phyloP scores from a whole-genome alignment of 2,888 invertebrate genomes.

The Pollenia labialis region DNA sequence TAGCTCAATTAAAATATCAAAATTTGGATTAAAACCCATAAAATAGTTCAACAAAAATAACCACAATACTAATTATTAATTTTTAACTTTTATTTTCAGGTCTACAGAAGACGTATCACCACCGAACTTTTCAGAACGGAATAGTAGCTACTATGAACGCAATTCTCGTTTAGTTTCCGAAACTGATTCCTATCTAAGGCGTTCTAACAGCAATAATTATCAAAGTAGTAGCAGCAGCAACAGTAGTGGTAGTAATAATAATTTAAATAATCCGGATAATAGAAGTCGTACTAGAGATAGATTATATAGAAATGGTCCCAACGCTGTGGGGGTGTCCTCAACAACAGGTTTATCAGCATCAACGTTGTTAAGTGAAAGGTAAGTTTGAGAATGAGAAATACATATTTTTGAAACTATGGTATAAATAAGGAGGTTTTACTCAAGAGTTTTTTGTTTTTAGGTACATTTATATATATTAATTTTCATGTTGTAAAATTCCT shows the following conservation, averaged over 20 bases:
- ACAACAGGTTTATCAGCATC: constrained; percentile 73
- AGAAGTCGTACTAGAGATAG: constrained; percentile 84
- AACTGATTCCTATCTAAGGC: constrained; percentile 79
- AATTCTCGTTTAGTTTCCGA: constrained; percentile 82
- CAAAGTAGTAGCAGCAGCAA: constrained; percentile 61
- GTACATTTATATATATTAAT: no score
- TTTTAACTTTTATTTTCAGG: constrained; percentile 78
- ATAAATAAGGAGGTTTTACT: no score
- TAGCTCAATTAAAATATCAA: no score
- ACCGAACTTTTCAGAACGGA: constrained; percentile 84
- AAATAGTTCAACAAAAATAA: no score
- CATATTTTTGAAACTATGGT: not conserved
- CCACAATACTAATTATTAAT: no score
- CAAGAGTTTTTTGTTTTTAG: no score
- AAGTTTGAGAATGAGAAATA: constrained; percentile 44
- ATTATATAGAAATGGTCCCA: constrained; percentile 84
- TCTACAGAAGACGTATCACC: constrained; percentile 84
- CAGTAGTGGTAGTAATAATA: constrained; percentile 58
- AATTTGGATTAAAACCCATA: no score
- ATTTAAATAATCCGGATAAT: constrained; percentile 77
- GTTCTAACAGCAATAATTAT: constrained; percentile 76
- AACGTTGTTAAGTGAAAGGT: constrained; percentile 83
- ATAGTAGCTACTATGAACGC: constrained; percentile 84
- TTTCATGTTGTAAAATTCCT: no score
- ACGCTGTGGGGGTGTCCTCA: constrained; percentile 76